Conservation (phyloP, 2,797 vertebrate species). For the Danio albolineatus region DNA sequence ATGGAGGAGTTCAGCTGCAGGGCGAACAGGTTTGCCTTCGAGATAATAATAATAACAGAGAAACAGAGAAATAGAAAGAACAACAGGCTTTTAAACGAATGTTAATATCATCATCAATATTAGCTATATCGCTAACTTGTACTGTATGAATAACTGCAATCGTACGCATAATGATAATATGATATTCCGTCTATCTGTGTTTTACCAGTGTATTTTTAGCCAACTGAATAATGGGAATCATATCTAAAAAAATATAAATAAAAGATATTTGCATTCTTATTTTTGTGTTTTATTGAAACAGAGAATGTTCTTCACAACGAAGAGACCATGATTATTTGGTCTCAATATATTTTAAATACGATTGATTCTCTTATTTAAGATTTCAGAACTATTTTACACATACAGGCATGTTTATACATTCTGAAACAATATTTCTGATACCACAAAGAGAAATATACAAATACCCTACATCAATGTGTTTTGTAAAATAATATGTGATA, state of each 20-base stretch:
- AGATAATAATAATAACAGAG: conserved; percentile 9
- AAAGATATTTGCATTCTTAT: conserved; percentile 53
- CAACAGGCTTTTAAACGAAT: not conserved
- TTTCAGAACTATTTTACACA: too few species aligned
- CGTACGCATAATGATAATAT: not conserved
- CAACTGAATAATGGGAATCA: conserved; percentile 48
- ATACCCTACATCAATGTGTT: too few species aligned
- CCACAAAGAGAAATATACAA: not conserved
- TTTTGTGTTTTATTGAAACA: not conserved
- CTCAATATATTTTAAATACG: not conserved
- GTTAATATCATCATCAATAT: conserved; percentile 37
- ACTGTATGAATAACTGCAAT: conserved; percentile 2
- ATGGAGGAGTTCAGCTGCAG: conserved; percentile 82
- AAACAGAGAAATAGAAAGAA: not conserved
- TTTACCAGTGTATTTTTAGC: conserved; percentile 18
- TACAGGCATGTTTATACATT: not conserved
- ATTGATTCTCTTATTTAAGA: too few species aligned
- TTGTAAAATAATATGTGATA: too few species aligned
- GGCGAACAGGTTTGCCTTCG: conserved; percentile 78
- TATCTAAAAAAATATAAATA: conserved; percentile 66
- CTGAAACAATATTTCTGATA: not conserved
- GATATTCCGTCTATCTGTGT: not conserved
- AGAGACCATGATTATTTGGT: not conserved
- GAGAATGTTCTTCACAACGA: not conserved
- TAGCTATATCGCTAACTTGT: conserved; percentile 20